Evolutionary conservation across 2,888 invertebrate species (phyloP).

Genomic region (Tiliacea citrago): DNA sequence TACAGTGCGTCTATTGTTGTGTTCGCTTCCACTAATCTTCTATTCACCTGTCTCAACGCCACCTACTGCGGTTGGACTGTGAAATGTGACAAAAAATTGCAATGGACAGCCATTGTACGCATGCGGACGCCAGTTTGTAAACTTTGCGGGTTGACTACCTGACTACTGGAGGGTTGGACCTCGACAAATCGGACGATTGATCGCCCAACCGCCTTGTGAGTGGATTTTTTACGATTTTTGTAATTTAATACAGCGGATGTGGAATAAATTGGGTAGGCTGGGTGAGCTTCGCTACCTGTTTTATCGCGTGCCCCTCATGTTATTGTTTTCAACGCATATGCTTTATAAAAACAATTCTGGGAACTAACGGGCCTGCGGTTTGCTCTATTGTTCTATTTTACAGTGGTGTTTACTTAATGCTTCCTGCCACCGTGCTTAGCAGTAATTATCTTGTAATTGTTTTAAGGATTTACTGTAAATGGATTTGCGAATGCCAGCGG

Average conservation of each 20-base stretch:
- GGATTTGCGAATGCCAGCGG: conserved; percentile 19
- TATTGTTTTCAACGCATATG: conserved; percentile 80
- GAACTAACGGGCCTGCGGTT: conserved; percentile 84
- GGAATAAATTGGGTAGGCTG: conserved; percentile 89
- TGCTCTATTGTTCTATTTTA: conserved; percentile 82
- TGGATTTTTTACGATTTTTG: conserved; percentile 81
- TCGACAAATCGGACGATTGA: conserved; percentile 80
- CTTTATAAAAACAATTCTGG: conserved; percentile 81
- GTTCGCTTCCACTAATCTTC: conserved; percentile 86
- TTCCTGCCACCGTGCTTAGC: conserved; percentile 87
- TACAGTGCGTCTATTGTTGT: conserved; percentile 87
- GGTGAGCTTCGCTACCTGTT: conserved; percentile 90
- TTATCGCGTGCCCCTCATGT: conserved; percentile 81
- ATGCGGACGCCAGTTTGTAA: conserved; percentile 84
- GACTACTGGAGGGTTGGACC: conserved; percentile 82
- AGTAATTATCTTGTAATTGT: conserved; percentile 79
- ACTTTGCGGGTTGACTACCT: conserved; percentile 89
- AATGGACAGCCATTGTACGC: conserved; percentile 82
- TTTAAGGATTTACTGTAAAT: conserved; percentile 63
- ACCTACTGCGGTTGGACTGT: conserved; percentile 86
- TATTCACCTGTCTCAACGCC: conserved; percentile 86
- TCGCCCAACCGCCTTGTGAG: conserved; percentile 88
- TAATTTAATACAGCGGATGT: conserved; percentile 90
- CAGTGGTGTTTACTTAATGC: conserved; percentile 77
- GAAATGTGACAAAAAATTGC: conserved; percentile 90